Base-by-base conservation (phyloP, 2,888 invertebrate genomes). In the Drosophila histrio region DNA sequence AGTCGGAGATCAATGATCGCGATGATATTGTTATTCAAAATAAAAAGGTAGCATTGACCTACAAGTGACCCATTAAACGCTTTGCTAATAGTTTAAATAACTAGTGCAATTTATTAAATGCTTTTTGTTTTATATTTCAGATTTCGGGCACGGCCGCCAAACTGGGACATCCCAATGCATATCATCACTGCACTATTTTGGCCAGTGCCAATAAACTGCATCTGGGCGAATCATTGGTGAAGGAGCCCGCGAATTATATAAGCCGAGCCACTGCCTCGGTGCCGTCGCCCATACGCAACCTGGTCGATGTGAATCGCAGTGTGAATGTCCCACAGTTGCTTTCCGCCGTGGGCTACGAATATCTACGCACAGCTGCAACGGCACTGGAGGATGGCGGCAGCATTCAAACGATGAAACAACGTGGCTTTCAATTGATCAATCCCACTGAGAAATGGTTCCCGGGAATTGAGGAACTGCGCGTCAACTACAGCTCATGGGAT, bases 111-210 rank as follows among this genome's bases (percentile, higher is more conserved):
- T 22, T 22, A 22, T 46, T 46, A 28, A 46, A 0, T 30, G 19
- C 3, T 9, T 26, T 19, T 26, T 19, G 21, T 1, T n/a, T 41
- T 24, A 4, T 3, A 7, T 39, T 60, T 34, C 89, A 98, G 97
- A 94, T 99, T 82, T 99, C 99, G 83, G 99, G 98, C 79, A 98
- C 98, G 49, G 98, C 99, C 47, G 96, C 98, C 1, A 98, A 98
- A 92, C 93, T 99, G 62, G 97, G 97, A 63, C 94, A 95, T 75
- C 94, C 95, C 8, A 95, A 96, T 89, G 96, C 97, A n/a, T 99
- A 99, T 93, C 99, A 99, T 91, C 99, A 99, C 92, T 98, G 98
- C 92, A 99, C 99, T 3, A 94, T 99, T 77, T 93, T 99, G 90
- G 96, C 98, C 68, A 95, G 96, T 89, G 96, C 96, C 71, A 95